Base-by-base conservation (phyloP, 2,113 vertebrate species). In the Leucosticte australis region DNA sequence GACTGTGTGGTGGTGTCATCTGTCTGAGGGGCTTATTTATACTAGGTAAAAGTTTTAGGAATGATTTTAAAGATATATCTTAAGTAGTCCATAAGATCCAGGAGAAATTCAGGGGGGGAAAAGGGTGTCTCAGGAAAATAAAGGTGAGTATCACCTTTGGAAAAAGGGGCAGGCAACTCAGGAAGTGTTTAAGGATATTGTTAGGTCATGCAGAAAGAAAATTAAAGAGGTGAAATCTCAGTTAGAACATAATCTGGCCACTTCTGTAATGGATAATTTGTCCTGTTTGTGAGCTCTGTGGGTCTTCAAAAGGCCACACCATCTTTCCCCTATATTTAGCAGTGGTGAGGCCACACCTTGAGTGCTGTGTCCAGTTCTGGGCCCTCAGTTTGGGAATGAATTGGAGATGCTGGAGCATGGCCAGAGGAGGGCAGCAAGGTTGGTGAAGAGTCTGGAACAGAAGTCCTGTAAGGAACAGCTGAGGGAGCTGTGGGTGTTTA, bases 401-500 rank as follows among this genome's bases (percentile, higher is more conserved):
- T 2, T 20, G 47, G 33, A 3, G 53, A 10, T 13, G 8, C 55
- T 46, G 2, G 27, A 39, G 6, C 4, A 1, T 2, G 3, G 31
- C 35, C 16, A 62, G 44, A 33, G 44, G 1, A 77, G 56, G 44
- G 6, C 5, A 31, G 7, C 3, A 1, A 35, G 28, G 16, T 7
- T 76, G n/a, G 3, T 15, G 56, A 39, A 3, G 8, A 5, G 35
- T 33, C 7, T 41, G 18, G 28, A 50, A 21, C 10, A 41, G 18
- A 52, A 42, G 1, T 2, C 7, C 31, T 6, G 8, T 22, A 1
- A 64, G 31, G 4, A 64, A 3, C 0, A 4, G 4, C 50, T 55
- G 50, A 26, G 21, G 50, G 7, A 55, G 20, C 26, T 65, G 1
- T 0, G 12, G 12, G 3, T 46, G 15, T 24, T 65, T 6, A 55